Conservation (phyloP, 1,140 invertebrate genomes). For the Apis cerana region DNA sequence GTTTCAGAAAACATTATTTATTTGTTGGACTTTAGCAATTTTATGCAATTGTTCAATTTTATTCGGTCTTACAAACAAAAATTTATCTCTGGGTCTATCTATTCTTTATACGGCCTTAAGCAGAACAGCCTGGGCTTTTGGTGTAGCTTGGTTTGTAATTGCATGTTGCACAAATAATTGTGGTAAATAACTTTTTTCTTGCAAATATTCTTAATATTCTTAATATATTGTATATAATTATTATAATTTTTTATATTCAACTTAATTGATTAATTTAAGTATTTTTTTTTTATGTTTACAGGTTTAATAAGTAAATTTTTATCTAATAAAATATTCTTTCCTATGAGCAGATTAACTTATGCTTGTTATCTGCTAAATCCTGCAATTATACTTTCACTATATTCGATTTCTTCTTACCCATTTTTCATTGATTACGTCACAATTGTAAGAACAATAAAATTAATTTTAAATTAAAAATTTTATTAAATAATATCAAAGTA, state of each 20-base stretch:
- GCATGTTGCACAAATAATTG: conserved; percentile 79
- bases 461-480: not conserved
- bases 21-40: conserved; percentile 75
- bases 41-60: conserved; percentile 77
- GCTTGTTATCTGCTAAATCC: conserved; percentile 82
- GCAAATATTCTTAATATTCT: too few relatives aligned
- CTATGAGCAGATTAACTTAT: conserved; percentile 80
- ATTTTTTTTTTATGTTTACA: conserved; percentile 53
- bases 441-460: conserved; percentile 67
- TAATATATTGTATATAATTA: not conserved
- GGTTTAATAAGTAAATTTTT: conserved; percentile 78
- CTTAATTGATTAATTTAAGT: not conserved
- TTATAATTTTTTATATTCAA: not conserved
- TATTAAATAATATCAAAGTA: not conserved
- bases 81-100: conserved; percentile 72
- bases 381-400: conserved; percentile 73
- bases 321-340: conserved; percentile 77
- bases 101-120: conserved; percentile 77
- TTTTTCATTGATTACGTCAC: conserved; percentile 68
- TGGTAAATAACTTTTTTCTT: conserved; percentile 60
- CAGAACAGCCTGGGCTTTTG: conserved; percentile 80
- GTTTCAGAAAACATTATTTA: conserved; percentile 70
- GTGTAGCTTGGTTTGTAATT: conserved; percentile 80
- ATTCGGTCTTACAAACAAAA: conserved; percentile 74
- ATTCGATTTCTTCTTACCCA: conserved; percentile 59